Base-by-base conservation (phyloP, 2,888 invertebrate species). In the Mythimna ferrago region DNA sequence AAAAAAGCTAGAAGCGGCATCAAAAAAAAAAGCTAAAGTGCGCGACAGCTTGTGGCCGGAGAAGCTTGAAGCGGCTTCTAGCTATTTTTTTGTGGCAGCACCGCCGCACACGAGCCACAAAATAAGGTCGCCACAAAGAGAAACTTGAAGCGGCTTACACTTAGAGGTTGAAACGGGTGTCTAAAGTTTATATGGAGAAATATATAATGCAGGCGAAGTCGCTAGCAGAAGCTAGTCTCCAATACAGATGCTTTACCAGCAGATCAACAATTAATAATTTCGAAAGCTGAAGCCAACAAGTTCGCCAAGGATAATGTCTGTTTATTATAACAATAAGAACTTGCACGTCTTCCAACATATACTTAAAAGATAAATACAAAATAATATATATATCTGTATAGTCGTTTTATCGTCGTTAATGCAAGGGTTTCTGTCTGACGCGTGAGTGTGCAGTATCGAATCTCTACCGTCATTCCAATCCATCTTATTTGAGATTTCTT, bases 401-500 rank as follows among this genome's bases (percentile, higher is more conserved):
- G 41, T 16, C 4, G 1, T 57, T 73, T 76, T 81, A 63, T 38
- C 14, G 26, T 61, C 26, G 21, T 66, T 69, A 77, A 76, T 57
- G 53, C n/a, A 56, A 81, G 71, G 63, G 77, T 69, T 56, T 54
- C 32, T 63, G 38, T 6, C 57, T 60, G 69, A 70, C 58, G 57
- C 57, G 38, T 81, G 85, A 84, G 53, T 54, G 21, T 41, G 77
- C 85, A 69, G 9, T 66, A 51, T 84, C 26, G 21, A 64, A 68
- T 57, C 19, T 66, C 56, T 44, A 38, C 19, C n/a, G 51, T 54
- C 32, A 69, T 69, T 61, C 41, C 60, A 69, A 71, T 61, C 16
- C 7, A 3, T 48, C 21, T 57, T 48, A 14, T 64, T 57, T 57
- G 54, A 71, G 44, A 72, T 70, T 75, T 75, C 63, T 67, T 75